These are phyloP conservation scores for Carabus problematicus DNA, from an alignment of 2,888 invertebrate species.

Conservation along the genomic window DNA sequence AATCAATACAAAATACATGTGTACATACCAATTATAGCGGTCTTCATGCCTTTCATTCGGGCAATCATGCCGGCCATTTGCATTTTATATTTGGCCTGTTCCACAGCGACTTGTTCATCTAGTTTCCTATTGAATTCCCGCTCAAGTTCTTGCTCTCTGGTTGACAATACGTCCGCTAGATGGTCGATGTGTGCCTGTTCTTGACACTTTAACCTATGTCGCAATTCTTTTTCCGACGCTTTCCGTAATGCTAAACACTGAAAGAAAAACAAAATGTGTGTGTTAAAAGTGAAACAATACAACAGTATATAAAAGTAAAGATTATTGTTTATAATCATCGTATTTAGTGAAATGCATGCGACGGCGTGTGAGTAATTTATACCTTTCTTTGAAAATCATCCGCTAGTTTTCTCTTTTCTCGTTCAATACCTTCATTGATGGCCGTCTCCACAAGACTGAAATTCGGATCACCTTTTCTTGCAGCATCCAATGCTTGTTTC, in stretches of 20 bases:
- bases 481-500: constrained; percentile 68
- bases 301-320: too few relatives aligned
- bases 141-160: constrained; percentile 62
- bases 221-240: constrained; percentile 74
- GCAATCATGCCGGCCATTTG: constrained; percentile 78
- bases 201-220: constrained; percentile 82
- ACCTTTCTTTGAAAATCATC: constrained; percentile 77
- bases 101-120: constrained; percentile 73
- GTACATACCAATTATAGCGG: constrained; percentile 72
- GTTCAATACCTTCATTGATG: constrained; percentile 73
- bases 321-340: too few relatives aligned
- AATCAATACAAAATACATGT: neutral
- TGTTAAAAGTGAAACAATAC: neutral
- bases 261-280: constrained; percentile 47
- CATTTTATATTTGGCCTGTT: constrained; percentile 71
- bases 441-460: constrained; percentile 47
- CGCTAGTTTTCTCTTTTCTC: constrained; percentile 71
- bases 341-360: too few relatives aligned
- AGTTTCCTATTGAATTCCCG: constrained; percentile 64
- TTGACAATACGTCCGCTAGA: constrained; percentile 71
- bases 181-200: constrained; percentile 87
- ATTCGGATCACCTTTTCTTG: constrained; percentile 65
- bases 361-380: constrained; percentile 45
- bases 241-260: constrained; percentile 71
- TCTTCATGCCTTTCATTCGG: constrained; percentile 77